Evolutionary conservation across 1,140 invertebrate genomes (phyloP), one percentile per base, ranked within the genome.

Genomic region (Tetramorium simillimum): DNA sequence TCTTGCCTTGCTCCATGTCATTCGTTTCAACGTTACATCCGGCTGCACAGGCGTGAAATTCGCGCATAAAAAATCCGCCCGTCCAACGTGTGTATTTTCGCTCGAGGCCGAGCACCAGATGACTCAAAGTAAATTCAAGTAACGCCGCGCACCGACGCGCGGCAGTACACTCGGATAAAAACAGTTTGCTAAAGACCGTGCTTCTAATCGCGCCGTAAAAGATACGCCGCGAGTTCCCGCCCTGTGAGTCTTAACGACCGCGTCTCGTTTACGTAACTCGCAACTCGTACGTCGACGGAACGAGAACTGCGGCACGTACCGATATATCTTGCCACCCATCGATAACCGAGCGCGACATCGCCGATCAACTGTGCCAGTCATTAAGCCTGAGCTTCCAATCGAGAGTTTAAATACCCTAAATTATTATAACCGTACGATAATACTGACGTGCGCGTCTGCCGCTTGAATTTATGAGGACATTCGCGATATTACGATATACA

Each of bases 101-200:
- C n/a, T 62, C 60, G 86, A 88, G 77, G 62, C 56, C 73, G n/a
- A n/a, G 43, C 73, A 33, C 46, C 24, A 37, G 73, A 70, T 72
- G 65, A 77, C 76, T 75, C 69, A 51, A 75, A 73, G 53, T 9
- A 84, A 75, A 84, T 73, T 62, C 56, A 70, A 28, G 70, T 53
- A 60, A 60, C 43, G 43, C 7, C 7, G 24, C 7, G 24, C 65
- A 43, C 10, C 10, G 28, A 78, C 46, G 62, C 24, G 33, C 40
- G n/a, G 3, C 28, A n/a, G 18, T 40, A 53, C 21, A 51, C 4
- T 33, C n/a, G 56, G 60, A 75, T 67, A 21, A 70, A 51, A 84
- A 62, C 53, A 14, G 53, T 67, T 49, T 73, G 86, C 86, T 18
- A 33, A 62, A 67, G 28, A 18, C 37, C 40, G n/a, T 49, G 73